These are phyloP conservation scores for Epirrhoe alternata DNA, from an alignment of 2,888 invertebrate genomes.

Conservation along the genomic window DNA sequence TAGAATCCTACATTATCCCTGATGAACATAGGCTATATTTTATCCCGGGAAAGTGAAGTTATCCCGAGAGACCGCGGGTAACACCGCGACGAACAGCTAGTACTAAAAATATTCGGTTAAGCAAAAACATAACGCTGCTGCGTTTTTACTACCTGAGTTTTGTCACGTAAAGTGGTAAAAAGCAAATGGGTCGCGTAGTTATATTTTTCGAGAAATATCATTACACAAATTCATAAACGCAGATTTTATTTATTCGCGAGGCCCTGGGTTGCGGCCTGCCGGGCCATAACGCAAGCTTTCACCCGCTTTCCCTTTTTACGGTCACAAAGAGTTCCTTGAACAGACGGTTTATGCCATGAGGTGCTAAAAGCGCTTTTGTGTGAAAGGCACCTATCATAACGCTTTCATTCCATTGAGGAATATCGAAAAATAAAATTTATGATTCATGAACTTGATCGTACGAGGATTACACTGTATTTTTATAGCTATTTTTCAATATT, in stretches of 20 bases:
- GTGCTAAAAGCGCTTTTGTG: slow-evolving; percentile 70
- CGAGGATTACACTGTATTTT: slow-evolving; percentile 37
- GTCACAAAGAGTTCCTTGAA: slow-evolving; percentile 61
- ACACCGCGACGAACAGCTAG: too few species aligned
- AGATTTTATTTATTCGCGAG: slow-evolving; percentile 52
- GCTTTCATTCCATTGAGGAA: slow-evolving; percentile 64
- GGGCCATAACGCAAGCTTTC: slow-evolving; percentile 60
- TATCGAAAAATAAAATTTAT: slow-evolving; percentile 65
- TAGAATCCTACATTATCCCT: too few species aligned
- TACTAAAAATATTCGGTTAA: neutral
- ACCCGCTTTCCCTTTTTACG: slow-evolving; percentile 61
- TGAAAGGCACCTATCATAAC: slow-evolving; percentile 55
- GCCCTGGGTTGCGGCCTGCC: slow-evolving; percentile 36
- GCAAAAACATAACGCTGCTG: slow-evolving; percentile 1
- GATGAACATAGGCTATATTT: too few species aligned
- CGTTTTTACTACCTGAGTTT: slow-evolving; percentile 23
- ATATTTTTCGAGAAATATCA: slow-evolving; percentile 36
- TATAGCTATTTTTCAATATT: slow-evolving; percentile 31
- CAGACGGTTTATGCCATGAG: slow-evolving; percentile 59
- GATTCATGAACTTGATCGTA: slow-evolving; percentile 57
- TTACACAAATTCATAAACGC: slow-evolving; percentile 53
- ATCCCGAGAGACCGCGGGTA: too few species aligned
- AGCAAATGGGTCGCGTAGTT: slow-evolving; percentile 25
- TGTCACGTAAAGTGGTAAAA: slow-evolving; percentile 30
- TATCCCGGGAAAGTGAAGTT: too few species aligned